Evolutionary conservation across 2,888 invertebrate genomes (phyloP), one percentile per base, ranked within the genome.

Genomic region (Onchidella celtica): DNA sequence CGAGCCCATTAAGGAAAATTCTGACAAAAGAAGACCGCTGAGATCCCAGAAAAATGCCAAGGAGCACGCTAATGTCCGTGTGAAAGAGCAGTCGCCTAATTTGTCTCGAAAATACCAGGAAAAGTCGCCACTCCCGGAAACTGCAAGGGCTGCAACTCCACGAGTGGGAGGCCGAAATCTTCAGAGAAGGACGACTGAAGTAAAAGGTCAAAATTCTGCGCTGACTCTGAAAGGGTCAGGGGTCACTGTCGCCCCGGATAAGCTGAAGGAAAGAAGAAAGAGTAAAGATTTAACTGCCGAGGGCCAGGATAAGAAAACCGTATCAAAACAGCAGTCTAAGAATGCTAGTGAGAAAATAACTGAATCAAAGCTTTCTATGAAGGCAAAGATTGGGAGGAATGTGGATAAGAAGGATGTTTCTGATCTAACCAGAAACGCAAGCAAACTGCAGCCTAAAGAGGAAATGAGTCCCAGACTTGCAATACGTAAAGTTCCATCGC

Each of bases 11-110:
- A n/a, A 32, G 34, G 29, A 40, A 24, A 9, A n/a, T 24, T 32
- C 1, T 9, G 38, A 38, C 24, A 9, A 2, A 3, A 73, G 36
- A n/a, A 32, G 47, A 1, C 36, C n/a, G 3, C 11, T 3, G 14
- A 63, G 55, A 9, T 65, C 24, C 24, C 38, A 75, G 63, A 75
- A 75, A 75, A 65, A 29, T 6, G 27, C 47, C 29, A 75, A 75
- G n/a, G 63, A 65, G 21, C 21, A 32, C 55, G 47, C 40, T 65
- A 75, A 75, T 27, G 29, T 65, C 40, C 75, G 75, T 1, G 17
- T n/a, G 40, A 75, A 65, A 65, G 65, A 65, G 34, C 29, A n/a
- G 32, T 72, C 57, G 21, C 61, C 38, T 1, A 36, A 61, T 34
- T 24, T 73, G 59, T 14, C 38, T 1, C n/a, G 73, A 36, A 34